phyloP scores from a whole-genome alignment of 2,888 invertebrate species.

The Drosophila affinis region DNA sequence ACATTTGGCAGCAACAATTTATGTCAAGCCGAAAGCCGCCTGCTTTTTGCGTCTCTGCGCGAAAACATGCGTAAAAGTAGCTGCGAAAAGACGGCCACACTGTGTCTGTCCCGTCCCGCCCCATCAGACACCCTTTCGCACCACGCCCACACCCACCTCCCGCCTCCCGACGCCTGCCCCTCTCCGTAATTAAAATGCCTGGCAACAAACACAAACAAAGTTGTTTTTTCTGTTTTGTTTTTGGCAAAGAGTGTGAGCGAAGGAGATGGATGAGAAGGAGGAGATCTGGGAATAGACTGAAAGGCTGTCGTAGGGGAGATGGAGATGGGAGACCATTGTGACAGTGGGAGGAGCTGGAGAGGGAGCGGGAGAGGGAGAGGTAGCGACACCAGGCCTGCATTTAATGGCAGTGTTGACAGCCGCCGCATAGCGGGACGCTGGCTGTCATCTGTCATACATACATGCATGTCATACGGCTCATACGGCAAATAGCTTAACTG shows the following conservation, averaged over 20 bases:
- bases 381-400: conserved; percentile 44
- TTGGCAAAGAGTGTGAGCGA: conserved; percentile 16
- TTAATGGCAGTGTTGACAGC: conserved; percentile 72
- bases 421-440: conserved; percentile 43
- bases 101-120: conserved; percentile 4
- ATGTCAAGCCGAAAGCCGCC: conserved; percentile 74
- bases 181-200: conserved; percentile 63
- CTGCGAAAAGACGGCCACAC: conserved; percentile 47
- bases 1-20: conserved; percentile 76
- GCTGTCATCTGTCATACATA: conserved; percentile 72
- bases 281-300: neutral
- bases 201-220: conserved; percentile 52
- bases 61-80: conserved; percentile 79
- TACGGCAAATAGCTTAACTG: conserved; percentile 79
- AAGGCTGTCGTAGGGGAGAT: neutral
- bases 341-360: neutral
- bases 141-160: neutral
- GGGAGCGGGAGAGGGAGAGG: neutral
- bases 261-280: conserved; percentile 11
- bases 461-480: conserved; percentile 79
- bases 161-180: neutral
- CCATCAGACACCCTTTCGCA: conserved; percentile 1
- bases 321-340: too few species aligned
- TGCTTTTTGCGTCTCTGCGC: conserved; percentile 64
- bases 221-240: conserved; percentile 31